Conservation (phyloP, 1,140 invertebrate species). For the Grapholita molesta region DNA sequence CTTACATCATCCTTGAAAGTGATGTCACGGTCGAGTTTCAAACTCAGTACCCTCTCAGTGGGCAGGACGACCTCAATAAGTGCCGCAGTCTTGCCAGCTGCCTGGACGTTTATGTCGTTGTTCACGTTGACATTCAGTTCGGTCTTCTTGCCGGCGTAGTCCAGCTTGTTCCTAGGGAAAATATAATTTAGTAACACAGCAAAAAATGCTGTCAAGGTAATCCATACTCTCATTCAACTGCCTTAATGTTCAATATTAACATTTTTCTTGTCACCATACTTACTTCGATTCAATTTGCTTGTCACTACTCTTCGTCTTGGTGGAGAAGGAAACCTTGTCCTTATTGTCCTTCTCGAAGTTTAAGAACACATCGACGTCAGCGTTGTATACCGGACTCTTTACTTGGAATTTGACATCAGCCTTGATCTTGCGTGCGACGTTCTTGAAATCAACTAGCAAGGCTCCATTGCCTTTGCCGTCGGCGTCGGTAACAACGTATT, state of each 20-base stretch:
- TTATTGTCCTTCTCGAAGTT: conserved; percentile 84
- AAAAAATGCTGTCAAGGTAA: no score
- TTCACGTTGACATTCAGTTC: conserved; percentile 78
- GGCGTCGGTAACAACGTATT: conserved; percentile 77
- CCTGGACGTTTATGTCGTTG: conserved; percentile 58
- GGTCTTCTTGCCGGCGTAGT: conserved; percentile 75
- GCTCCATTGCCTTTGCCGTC: conserved; percentile 79
- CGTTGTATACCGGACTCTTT: conserved; percentile 77
- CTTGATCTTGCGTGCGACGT: conserved; percentile 81
- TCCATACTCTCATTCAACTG: no score
- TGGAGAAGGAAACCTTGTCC: conserved; percentile 81
- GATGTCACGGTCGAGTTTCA: conserved; percentile 72
- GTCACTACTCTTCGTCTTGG: conserved; percentile 79
- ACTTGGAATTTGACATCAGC: conserved; percentile 79
- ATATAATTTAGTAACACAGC: no score
- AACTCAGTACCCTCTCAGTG: conserved; percentile 74
- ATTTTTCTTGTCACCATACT: conserved; percentile 38
- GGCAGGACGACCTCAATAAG: conserved; percentile 79
- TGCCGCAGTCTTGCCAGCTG: conserved; percentile 64
- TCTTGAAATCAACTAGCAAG: conserved; percentile 71
- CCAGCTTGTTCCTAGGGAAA: conserved; percentile 76
- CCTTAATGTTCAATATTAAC: no score
- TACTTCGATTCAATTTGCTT: conserved; percentile 82
- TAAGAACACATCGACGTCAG: conserved; percentile 80
- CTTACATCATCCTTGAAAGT: conserved; percentile 70